Conservation (phyloP, 2,113 vertebrate genomes). For the Salvelinus namaycush region DNA sequence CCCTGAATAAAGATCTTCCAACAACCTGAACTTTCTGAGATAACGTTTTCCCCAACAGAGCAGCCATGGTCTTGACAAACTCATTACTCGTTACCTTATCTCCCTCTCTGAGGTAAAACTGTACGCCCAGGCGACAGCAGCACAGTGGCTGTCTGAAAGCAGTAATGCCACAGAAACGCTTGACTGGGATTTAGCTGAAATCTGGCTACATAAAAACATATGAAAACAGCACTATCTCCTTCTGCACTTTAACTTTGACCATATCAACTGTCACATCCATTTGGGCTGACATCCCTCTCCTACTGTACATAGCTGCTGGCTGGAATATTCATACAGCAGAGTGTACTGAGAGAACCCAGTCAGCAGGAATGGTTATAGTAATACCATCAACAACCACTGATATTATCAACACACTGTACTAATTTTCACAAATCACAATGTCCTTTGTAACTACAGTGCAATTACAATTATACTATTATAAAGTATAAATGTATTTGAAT, state of each 20-base stretch:
- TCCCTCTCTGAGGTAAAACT: background rate
- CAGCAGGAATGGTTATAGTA: background rate
- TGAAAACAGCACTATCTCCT: background rate
- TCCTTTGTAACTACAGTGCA: too few relatives aligned
- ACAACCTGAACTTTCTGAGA: background rate
- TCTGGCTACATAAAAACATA: conserved; percentile 10
- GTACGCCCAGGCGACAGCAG: background rate
- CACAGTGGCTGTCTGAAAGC: background rate
- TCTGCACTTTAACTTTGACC: background rate
- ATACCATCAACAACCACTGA: background rate
- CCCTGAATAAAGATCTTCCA: background rate
- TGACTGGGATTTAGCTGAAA: conserved; percentile 17
- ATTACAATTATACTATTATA: too few relatives aligned
- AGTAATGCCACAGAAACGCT: conserved; percentile 17
- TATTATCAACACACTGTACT: too few relatives aligned
- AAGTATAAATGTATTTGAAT: too few relatives aligned
- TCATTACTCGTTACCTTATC: background rate
- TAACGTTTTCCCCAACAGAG: background rate
- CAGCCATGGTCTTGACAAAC: background rate
- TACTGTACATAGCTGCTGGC: background rate
- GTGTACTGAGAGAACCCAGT: background rate
- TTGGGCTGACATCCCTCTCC: background rate
- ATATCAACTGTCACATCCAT: conserved; percentile 16
- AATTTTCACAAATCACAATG: too few relatives aligned
- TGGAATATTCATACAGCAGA: background rate